Evolutionary conservation across 1,140 invertebrate species (phyloP), one percentile per base, ranked within the genome.

Genomic region (Drosophila busckii): DNA sequence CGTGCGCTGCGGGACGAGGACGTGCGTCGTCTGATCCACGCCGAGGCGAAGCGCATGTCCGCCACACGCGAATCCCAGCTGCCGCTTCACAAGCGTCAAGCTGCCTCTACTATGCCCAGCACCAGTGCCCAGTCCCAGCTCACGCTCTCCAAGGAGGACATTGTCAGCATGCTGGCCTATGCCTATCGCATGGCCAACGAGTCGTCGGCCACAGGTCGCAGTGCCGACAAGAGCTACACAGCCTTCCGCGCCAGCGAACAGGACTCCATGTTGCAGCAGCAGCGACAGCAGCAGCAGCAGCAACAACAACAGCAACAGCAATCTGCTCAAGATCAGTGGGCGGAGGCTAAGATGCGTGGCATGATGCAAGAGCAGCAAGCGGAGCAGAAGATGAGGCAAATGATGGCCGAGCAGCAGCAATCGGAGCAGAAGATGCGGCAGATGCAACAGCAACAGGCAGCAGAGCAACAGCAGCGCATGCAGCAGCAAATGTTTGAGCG

Each of bases 101-200:
- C n/a, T n/a, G n/a, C n/a, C n/a, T n/a, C n/a, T n/a, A n/a, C n/a
- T n/a, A n/a, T n/a, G n/a, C n/a, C n/a, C n/a, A n/a, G n/a, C n/a
- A n/a, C 42, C 0, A 34, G n/a, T 8, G 13, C 10, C 16, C 4
- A 40, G 4, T n/a, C n/a, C n/a, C 34, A 46, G 5, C 28, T 42
- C 2, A 6, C 26, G 2, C 40, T 86, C 26, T 50, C 84, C 38
- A 86, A 71, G 32, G 73, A 86, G 15, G 84, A 86, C 5, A 76
- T 86, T 3, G 16, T 76, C 19, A 63, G 82, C 19, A 61, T 86
- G 7, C 71, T 86, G 78, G 62, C 70, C 15, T 86, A 84, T 16
- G 84, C 84, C 9, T 86, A 84, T 23, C 84, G 84, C 13, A 59
- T 71, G 78, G 84, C 73, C 20, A 66, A 16, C 29, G 67, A 61